A percentile compares a stretch with the other conserved stretches of the same genome.
Evolutionary conservation across 2,888 invertebrate genomes (phyloP).

Genomic region (Heliconius sara): DNA sequence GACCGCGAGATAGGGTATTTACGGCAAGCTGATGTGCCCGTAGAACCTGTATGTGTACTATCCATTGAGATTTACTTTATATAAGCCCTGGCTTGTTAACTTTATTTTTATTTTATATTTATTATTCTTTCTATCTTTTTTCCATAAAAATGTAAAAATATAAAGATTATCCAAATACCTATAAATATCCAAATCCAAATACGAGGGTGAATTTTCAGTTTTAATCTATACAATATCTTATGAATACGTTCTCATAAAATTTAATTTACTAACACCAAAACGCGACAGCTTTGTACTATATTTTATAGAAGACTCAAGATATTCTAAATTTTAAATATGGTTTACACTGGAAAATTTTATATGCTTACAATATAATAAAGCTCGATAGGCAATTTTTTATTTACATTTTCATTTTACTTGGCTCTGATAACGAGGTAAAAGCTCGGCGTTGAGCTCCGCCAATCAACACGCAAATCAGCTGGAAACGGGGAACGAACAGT

Average conservation of each 20-base stretch:
- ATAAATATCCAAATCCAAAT: too few species aligned
- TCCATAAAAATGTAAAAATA: not conserved
- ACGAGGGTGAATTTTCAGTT: not conserved
- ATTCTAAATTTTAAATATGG: too few species aligned
- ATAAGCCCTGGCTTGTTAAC: not conserved
- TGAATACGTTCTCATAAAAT: not conserved
- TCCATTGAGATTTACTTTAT: not conserved
- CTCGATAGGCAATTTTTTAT: too few species aligned
- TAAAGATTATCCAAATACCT: not conserved
- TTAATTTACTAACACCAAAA: not conserved
- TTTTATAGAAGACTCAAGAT: not conserved
- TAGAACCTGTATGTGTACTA: constrained; percentile 40
- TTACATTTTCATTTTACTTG: too few species aligned
- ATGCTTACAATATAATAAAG: too few species aligned
- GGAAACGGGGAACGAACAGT: too few species aligned
- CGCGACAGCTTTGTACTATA: not conserved
- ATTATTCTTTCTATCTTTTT: not conserved
- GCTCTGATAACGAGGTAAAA: too few species aligned
- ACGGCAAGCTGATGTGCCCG: constrained; percentile 55
- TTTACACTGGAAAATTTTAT: too few species aligned
- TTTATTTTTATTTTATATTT: not conserved
- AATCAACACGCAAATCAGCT: too few species aligned
- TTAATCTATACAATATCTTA: not conserved
- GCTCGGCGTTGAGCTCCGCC: too few species aligned
- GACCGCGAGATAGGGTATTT: constrained; percentile 58